These are phyloP conservation scores for Drosophila nasuta DNA, from an alignment of 1,140 invertebrate genomes.

Conservation along the genomic window DNA sequence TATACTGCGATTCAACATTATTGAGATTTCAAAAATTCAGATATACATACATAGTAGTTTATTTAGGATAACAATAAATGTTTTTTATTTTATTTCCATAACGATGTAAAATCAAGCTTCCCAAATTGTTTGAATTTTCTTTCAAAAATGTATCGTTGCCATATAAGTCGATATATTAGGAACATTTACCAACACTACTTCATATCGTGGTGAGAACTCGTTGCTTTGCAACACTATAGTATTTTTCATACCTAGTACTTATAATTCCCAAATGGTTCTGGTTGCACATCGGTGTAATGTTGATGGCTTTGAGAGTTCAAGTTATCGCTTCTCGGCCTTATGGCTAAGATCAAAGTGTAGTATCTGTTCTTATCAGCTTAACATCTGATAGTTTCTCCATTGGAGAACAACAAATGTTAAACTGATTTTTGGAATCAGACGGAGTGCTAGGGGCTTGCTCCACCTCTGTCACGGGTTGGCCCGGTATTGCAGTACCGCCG, in stretches of 20 bases:
- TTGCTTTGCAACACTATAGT: background rate
- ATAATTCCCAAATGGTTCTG: constrained; percentile 34
- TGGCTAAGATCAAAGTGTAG: constrained; percentile 4
- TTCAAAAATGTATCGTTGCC: background rate
- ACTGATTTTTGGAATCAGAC: too few relatives aligned
- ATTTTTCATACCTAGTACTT: background rate
- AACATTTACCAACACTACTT: background rate
- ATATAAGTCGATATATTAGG: background rate
- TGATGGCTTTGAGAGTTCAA: background rate
- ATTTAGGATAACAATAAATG: too few relatives aligned
- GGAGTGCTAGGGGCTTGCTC: constrained; percentile 86
- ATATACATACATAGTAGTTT: too few relatives aligned
- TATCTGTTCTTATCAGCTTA: constrained; percentile 89
- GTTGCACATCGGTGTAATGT: background rate
- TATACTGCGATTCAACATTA: too few relatives aligned
- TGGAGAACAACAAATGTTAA: constrained; percentile 87
- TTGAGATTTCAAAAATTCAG: too few relatives aligned
- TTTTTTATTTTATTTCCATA: background rate
- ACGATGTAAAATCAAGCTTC: background rate
- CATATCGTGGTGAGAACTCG: background rate
- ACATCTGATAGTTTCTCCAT: constrained; percentile 88
- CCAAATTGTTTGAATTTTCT: background rate
- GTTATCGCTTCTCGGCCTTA: constrained; percentile 15
- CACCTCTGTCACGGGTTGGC: constrained; percentile 86
- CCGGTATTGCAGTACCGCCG: constrained; percentile 87